Percentiles rank a stretch among this genome's conserved stretches.
phyloP scores from a whole-genome alignment of 2,113 vertebrate genomes.

The Leptobrachium leishanense region DNA sequence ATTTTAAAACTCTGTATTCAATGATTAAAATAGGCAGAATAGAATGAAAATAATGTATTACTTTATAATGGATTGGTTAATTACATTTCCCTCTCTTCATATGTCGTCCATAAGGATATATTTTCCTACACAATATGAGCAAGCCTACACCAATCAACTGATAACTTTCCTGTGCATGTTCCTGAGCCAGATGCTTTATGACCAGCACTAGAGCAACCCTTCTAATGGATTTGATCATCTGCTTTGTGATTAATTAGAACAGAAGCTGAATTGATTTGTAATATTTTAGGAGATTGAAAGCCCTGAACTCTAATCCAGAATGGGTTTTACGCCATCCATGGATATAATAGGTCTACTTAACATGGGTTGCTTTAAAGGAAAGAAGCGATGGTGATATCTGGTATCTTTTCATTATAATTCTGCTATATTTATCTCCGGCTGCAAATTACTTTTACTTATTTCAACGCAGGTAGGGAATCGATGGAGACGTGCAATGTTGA shows the following conservation, averaged over 20 bases:
- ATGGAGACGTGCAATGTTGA: conserved; percentile 8
- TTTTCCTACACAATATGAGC: neutral
- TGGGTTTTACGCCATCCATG: neutral
- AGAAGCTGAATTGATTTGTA: conserved; percentile 28
- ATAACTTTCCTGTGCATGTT: conserved; percentile 9
- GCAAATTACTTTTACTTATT: conserved; percentile 8
- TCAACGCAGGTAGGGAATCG: conserved; percentile 6
- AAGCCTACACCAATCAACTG: conserved; percentile 6
- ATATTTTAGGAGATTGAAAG: conserved; percentile 14
- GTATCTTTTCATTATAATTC: neutral
- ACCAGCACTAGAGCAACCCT: conserved; percentile 9
- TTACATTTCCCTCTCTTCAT: conserved; percentile 6
- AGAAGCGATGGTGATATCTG: neutral
- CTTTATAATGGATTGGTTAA: neutral
- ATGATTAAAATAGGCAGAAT: neutral
- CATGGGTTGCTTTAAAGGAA: neutral
- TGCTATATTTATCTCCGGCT: neutral
- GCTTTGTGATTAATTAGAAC: conserved; percentile 22
- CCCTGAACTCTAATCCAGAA: neutral
- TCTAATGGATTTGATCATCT: conserved; percentile 36
- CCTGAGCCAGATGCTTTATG: conserved; percentile 37
- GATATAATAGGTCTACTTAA: neutral
- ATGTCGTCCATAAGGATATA: conserved; percentile 7
- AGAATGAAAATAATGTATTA: neutral
- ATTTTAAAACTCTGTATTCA: neutral